phyloP scores from a whole-genome alignment of 2,113 vertebrate genomes.

The Artemisiospiza belli region DNA sequence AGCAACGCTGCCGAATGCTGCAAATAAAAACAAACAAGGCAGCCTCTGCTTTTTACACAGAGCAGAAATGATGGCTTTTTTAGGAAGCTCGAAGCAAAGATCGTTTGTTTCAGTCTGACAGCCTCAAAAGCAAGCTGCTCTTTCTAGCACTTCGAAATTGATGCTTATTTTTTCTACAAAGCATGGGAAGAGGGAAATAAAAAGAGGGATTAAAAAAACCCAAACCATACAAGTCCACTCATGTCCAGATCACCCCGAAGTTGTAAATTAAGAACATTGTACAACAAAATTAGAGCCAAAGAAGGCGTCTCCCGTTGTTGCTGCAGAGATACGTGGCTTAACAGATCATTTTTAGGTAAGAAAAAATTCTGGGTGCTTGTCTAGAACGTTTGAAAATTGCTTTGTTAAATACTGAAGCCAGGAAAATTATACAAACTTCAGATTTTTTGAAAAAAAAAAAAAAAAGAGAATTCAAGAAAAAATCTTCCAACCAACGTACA shows the following conservation, averaged over 20 bases:
- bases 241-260: background rate
- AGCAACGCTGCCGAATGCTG: constrained; percentile 61
- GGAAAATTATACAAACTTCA: background rate
- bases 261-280: constrained; percentile 9
- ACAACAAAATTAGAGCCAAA: constrained; percentile 32
- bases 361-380: background rate
- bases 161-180: constrained; percentile 55
- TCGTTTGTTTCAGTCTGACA: background rate
- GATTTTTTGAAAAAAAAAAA: background rate
- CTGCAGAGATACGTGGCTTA: background rate
- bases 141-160: background rate
- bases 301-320: background rate
- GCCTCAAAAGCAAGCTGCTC: constrained; percentile 43
- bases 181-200: background rate
- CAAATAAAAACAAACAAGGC: constrained; percentile 71
- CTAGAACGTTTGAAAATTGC: background rate
- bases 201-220: background rate
- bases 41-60: constrained; percentile 29
- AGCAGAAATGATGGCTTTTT: constrained; percentile 39
- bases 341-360: background rate
- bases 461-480: background rate
- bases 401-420: background rate
- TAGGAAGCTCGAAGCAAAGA: constrained; percentile 57
- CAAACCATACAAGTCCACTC: background rate
- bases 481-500: background rate